Conservation (phyloP, 2,888 invertebrate genomes). For the Hesperia comma region DNA sequence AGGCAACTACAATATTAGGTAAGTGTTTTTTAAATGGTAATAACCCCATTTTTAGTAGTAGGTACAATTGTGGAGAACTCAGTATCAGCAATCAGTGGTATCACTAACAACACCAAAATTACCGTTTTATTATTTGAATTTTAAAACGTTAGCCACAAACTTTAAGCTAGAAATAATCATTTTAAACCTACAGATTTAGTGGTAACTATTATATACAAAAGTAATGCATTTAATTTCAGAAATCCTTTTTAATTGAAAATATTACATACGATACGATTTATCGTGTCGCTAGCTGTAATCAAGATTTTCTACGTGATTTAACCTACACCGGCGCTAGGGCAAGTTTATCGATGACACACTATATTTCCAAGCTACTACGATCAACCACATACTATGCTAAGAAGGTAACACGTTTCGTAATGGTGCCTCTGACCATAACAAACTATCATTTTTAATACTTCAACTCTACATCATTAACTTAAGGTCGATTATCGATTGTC, state of each 20-base stretch:
- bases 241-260: neutral
- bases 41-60: no score
- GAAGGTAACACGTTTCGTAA: slow-evolving; percentile 17
- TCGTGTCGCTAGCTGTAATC: slow-evolving; percentile 36
- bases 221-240: no score
- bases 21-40: no score
- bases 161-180: no score
- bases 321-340: slow-evolving; percentile 38
- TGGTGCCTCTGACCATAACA: slow-evolving; percentile 10
- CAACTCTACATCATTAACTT: neutral
- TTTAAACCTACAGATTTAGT: no score
- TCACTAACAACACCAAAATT: no score
- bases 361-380: slow-evolving; percentile 26
- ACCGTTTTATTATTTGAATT: no score
- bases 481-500: slow-evolving; percentile 10
- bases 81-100: no score
- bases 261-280: neutral
- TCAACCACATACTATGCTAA: slow-evolving; percentile 18
- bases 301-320: slow-evolving; percentile 46
- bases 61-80: no score
- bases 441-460: neutral
- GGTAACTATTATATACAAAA: neutral
- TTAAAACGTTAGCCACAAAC: no score
- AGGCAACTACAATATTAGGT: no score
- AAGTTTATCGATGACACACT: slow-evolving; percentile 34